A percentile compares a stretch with the other conserved stretches of the same genome.
Conservation (phyloP, 2,113 vertebrate species). For the Cacatua alba region DNA sequence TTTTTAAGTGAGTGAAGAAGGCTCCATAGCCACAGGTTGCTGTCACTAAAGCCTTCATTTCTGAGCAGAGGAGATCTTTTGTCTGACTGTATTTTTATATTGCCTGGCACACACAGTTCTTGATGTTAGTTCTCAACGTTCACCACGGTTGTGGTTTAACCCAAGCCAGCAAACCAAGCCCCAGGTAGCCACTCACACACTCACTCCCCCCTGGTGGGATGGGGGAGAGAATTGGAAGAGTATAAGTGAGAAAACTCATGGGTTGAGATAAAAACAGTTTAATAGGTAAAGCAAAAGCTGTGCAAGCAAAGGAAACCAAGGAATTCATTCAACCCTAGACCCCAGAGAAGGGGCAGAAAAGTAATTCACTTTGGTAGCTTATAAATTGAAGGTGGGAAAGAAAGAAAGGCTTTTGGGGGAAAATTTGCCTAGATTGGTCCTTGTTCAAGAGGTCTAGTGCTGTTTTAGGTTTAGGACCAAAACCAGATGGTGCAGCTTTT, state of each 20-base stretch:
- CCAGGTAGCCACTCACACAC: neutral
- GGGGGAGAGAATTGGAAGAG: neutral
- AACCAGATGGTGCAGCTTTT: neutral
- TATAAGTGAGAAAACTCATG: neutral
- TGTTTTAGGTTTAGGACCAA: neutral
- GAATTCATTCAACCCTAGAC: neutral
- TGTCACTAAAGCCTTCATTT: neutral
- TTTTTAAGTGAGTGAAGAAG: neutral
- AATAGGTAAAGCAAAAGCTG: neutral
- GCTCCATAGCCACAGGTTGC: neutral
- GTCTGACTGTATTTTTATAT: neutral
- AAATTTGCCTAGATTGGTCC: neutral
- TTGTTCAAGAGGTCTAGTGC: neutral
- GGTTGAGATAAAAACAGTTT: neutral
- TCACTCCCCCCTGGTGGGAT: neutral
- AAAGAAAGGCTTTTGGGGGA: neutral
- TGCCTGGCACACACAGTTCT: neutral
- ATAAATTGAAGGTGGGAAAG: neutral
- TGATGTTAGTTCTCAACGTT: neutral
- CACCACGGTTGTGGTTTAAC: neutral
- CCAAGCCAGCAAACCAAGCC: neutral
- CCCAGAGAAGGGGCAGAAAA: neutral
- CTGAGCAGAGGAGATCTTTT: neutral
- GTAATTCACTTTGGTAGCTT: neutral
- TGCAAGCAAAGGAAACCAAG: neutral